These are phyloP conservation scores for Channa argus DNA, from an alignment of 2,113 vertebrate species.

Conservation along the genomic window DNA sequence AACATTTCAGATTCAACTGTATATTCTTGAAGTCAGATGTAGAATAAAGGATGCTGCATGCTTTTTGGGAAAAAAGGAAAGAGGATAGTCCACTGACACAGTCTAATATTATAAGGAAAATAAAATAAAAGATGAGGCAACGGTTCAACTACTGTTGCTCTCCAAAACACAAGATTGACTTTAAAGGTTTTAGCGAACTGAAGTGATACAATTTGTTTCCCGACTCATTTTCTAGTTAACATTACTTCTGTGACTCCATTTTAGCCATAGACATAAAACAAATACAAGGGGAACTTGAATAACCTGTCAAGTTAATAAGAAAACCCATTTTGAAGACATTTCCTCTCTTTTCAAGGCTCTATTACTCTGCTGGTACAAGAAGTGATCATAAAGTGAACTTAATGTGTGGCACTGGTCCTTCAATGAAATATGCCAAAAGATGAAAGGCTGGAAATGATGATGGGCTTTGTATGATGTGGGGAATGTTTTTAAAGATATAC, in stretches of 20 bases:
- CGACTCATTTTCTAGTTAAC: background rate
- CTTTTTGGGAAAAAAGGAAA: background rate
- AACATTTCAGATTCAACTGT: background rate
- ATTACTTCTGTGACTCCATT: background rate
- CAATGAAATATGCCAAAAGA: background rate
- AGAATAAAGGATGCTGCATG: background rate
- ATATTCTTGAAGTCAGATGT: no score
- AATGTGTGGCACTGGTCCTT: background rate
- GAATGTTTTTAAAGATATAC: no score
- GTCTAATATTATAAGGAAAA: slow-evolving; percentile 6
- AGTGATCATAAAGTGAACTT: background rate
- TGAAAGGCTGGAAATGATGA: background rate
- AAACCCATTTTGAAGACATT: background rate
- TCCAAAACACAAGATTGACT: background rate
- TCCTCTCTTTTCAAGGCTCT: background rate
- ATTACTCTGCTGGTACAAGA: background rate
- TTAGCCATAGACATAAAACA: background rate
- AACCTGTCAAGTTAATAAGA: background rate
- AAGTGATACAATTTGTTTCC: background rate
- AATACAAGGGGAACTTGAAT: background rate
- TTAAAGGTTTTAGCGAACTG: background rate
- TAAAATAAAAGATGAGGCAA: background rate
- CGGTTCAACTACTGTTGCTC: background rate
- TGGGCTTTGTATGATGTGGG: background rate
- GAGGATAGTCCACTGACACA: background rate